Conservation (phyloP, 2,113 vertebrate genomes). For the Gambusia holbrooki region DNA sequence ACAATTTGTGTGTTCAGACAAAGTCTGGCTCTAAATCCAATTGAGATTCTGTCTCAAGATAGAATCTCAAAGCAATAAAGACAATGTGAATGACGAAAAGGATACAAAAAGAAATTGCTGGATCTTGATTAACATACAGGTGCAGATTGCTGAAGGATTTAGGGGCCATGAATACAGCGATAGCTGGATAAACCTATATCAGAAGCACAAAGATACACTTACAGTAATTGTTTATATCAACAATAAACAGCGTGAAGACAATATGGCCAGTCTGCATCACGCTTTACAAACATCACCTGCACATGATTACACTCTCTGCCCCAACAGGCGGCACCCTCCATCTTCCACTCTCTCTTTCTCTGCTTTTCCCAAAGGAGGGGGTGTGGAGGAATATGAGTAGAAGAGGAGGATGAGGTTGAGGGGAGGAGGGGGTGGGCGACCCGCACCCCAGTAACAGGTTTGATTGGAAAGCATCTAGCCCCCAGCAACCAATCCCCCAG, state of each 20-base stretch:
- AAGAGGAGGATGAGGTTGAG: neutral
- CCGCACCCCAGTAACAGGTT: conserved; percentile 78
- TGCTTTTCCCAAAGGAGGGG: conserved; percentile 26
- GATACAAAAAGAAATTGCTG: too few species aligned
- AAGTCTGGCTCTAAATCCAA: too few species aligned
- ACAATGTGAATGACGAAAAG: too few species aligned
- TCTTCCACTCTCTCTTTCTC: conserved; percentile 22
- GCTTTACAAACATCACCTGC: conserved; percentile 31
- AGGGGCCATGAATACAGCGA: too few species aligned
- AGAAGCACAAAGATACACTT: too few species aligned
- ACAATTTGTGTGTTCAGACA: too few species aligned
- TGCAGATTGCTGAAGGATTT: too few species aligned
- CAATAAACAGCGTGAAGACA: neutral
- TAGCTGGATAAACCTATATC: too few species aligned
- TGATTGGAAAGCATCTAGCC: conserved; percentile 82
- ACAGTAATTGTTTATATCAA: neutral
- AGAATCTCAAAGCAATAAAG: too few species aligned
- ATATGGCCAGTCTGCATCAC: neutral
- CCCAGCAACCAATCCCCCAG: conserved; percentile 80
- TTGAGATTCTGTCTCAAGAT: too few species aligned
- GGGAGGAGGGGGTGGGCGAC: neutral
- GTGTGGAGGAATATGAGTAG: too few species aligned
- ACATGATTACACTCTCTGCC: conserved; percentile 37
- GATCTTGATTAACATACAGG: too few species aligned
- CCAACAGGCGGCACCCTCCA: conserved; percentile 63